Conservation (phyloP, 2,888 invertebrate species). For the Cheiracanthium punctorium region DNA sequence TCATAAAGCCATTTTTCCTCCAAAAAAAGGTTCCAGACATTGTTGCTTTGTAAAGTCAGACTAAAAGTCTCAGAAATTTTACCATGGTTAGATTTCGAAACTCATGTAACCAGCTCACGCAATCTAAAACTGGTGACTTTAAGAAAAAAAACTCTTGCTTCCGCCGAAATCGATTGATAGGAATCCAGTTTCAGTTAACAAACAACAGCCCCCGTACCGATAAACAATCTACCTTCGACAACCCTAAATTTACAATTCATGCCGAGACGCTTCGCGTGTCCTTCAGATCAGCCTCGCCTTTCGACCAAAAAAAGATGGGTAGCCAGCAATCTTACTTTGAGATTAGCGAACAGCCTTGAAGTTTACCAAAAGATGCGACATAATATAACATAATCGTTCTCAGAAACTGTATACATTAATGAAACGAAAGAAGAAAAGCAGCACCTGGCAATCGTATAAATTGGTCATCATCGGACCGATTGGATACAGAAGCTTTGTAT, state of each 20-base stretch:
- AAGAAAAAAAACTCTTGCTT: no score
- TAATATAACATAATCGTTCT: slow-evolving; percentile 42
- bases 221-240: background rate
- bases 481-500: background rate
- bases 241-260: slow-evolving; percentile 14
- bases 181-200: background rate
- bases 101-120: no score
- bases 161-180: no score
- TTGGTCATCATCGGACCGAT: background rate
- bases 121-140: no score
- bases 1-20: no score
- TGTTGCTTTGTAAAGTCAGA: no score
- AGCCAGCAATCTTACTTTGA: background rate
- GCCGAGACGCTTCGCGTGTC: background rate
- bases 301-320: background rate
- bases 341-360: slow-evolving; percentile 43
- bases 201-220: background rate
- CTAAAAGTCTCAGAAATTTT: no score
- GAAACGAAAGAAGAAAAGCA: background rate
- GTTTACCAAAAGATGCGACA: background rate
- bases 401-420: background rate
- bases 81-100: no score
- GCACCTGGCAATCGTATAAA: background rate
- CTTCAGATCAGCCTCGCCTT: background rate
- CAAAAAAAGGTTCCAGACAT: no score